A percentile compares a stretch with the other conserved stretches of the same genome.
phyloP scores from a whole-genome alignment of 2,113 vertebrate species.

The Eolophus roseicapilla region DNA sequence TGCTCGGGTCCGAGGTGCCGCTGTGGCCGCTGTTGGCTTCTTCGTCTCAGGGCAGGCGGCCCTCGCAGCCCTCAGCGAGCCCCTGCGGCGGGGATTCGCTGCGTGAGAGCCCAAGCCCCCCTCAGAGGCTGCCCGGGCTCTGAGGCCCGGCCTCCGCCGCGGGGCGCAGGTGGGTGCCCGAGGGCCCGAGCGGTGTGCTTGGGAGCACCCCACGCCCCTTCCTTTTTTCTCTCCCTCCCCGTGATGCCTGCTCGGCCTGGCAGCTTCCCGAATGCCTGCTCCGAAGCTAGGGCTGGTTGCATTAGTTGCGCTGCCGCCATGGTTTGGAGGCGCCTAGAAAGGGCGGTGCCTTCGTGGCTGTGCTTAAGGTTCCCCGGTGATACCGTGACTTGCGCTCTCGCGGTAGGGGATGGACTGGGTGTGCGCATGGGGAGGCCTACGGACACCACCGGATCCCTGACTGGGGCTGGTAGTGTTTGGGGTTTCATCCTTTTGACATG shows the following conservation, averaged over 20 bases:
- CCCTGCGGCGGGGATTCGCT: neutral
- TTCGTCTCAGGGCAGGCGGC: neutral
- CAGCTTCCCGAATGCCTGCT: neutral
- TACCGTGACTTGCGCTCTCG: neutral
- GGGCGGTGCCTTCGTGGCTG: neutral
- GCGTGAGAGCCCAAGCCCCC: neutral
- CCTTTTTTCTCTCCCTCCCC: neutral
- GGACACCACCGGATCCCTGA: neutral
- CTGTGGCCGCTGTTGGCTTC: neutral
- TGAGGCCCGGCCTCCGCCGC: neutral
- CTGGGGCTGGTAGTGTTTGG: fast-evolving
- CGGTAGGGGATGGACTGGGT: neutral
- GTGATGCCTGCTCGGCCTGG: neutral
- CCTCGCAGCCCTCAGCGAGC: neutral
- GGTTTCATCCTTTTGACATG: too few species aligned
- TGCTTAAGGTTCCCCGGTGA: neutral
- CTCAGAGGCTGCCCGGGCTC: neutral
- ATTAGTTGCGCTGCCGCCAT: neutral
- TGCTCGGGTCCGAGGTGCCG: neutral
- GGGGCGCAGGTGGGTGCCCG: neutral
- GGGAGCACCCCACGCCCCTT: neutral
- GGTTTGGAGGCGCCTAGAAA: neutral
- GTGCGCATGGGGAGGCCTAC: neutral
- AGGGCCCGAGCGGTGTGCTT: neutral
- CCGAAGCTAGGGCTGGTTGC: neutral